phyloP scores from a whole-genome alignment of 2,888 invertebrate species.

The Belgica antarctica region DNA sequence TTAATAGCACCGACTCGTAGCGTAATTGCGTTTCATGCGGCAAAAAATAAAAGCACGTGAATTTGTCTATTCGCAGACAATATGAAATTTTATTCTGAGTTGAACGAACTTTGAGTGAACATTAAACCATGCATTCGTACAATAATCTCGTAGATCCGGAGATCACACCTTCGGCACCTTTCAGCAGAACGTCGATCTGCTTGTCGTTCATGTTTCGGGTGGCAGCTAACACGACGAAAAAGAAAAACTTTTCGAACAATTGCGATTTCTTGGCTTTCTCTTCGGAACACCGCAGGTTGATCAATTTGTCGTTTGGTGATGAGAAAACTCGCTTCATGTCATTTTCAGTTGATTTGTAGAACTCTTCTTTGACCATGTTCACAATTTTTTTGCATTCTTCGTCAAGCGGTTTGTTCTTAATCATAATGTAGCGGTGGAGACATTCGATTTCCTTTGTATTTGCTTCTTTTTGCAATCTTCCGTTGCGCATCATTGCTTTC shows the following conservation, averaged over 20 bases:
- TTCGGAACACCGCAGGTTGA: not conserved
- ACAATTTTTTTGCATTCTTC: conserved; percentile 15
- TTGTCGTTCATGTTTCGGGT: conserved; percentile 12
- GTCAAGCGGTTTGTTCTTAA: conserved; percentile 25
- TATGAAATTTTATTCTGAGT: not conserved
- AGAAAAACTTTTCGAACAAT: conserved; percentile 27
- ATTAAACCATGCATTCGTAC: conserved; percentile 27
- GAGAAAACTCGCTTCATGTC: not conserved
- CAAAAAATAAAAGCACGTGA: conserved; percentile 17
- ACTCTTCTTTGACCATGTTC: not conserved
- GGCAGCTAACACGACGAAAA: conserved; percentile 29
- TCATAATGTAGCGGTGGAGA: conserved; percentile 11
- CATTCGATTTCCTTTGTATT: conserved; percentile 26
- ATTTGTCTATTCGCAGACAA: not conserved
- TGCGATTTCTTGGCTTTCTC: conserved; percentile 20
- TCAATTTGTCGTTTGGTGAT: conserved; percentile 22
- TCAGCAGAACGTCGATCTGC: conserved; percentile 10
- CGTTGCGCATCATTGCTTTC: not conserved
- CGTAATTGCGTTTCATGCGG: not conserved
- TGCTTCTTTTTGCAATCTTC: not conserved
- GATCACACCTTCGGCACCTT: not conserved
- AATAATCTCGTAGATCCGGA: not conserved
- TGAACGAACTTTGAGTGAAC: not conserved
- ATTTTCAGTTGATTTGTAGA: not conserved
- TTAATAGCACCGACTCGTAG: conserved; percentile 13